Conservation (phyloP, 2,888 invertebrate species). For the Gasteruption jaculator region DNA sequence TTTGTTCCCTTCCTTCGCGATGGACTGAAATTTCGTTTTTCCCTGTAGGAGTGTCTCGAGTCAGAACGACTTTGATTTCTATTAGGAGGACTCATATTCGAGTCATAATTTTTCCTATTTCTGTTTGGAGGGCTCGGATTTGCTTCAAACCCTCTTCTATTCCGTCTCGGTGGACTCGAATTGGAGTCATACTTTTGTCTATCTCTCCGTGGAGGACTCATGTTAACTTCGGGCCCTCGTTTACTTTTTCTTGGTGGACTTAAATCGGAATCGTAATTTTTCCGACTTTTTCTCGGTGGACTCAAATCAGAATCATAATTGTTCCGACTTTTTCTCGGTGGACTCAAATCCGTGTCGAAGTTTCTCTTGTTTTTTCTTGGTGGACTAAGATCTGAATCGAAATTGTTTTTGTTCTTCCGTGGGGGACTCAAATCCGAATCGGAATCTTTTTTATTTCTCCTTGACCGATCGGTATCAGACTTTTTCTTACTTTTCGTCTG, state of each 20-base stretch:
- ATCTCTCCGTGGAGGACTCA: too few relatives aligned
- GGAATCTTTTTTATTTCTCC: slow-evolving; percentile 14
- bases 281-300: slow-evolving; percentile 24
- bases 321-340: slow-evolving; percentile 18
- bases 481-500: slow-evolving; percentile 16
- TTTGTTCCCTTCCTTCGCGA: too few relatives aligned
- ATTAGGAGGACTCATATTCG: too few relatives aligned
- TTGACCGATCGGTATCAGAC: slow-evolving; percentile 28
- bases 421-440: slow-evolving; percentile 38
- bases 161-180: slow-evolving; percentile 10
- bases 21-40: too few relatives aligned
- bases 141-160: slow-evolving; percentile 1
- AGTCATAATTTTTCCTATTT: slow-evolving; percentile 6
- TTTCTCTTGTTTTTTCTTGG: slow-evolving; percentile 17
- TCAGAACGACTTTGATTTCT: too few relatives aligned
- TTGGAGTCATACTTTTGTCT: slow-evolving; percentile 5
- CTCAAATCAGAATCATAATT: slow-evolving; percentile 23
- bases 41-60: too few relatives aligned
- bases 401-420: slow-evolving; percentile 25
- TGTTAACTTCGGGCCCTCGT: too few relatives aligned
- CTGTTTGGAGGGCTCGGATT: slow-evolving; percentile 16
- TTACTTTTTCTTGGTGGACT: slow-evolving; percentile 3
- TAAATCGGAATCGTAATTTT: too few relatives aligned
- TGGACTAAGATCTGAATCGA: slow-evolving; percentile 24
- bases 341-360: slow-evolving; percentile 26